Percentiles rank a stretch among this genome's conserved stretches.
These are phyloP conservation scores for Rhopalosiphum padi DNA, from an alignment of 1,140 invertebrate genomes.

Conservation along the genomic window DNA sequence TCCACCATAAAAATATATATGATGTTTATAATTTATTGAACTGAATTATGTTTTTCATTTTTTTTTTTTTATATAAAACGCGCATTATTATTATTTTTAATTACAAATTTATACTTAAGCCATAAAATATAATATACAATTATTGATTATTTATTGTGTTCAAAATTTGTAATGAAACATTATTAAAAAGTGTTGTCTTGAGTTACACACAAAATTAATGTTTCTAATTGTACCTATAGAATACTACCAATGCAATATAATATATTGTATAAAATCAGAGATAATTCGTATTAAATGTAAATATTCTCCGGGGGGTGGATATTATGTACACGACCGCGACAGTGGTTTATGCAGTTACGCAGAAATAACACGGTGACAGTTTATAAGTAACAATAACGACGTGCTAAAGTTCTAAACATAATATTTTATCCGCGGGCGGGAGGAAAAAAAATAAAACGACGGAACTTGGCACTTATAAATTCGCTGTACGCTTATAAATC, in stretches of 20 bases:
- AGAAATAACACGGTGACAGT: neutral
- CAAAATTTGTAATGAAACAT: too few relatives aligned
- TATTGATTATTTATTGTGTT: too few relatives aligned
- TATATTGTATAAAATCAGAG: too few relatives aligned
- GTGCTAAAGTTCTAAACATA: neutral
- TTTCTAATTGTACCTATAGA: too few relatives aligned
- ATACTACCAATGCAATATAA: too few relatives aligned
- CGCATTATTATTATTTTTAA: too few relatives aligned
- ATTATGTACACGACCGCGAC: neutral
- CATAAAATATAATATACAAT: too few relatives aligned
- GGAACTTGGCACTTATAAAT: neutral
- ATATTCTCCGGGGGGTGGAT: neutral
- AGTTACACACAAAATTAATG: too few relatives aligned
- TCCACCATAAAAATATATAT: neutral
- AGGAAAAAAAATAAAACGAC: neutral
- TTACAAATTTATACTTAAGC: too few relatives aligned
- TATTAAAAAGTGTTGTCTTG: too few relatives aligned
- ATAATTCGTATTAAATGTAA: neutral
- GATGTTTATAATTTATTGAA: neutral
- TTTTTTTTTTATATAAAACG: too few relatives aligned
- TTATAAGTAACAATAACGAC: neutral
- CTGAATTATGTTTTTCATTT: neutral
- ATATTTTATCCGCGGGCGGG: neutral
- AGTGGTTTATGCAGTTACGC: neutral
- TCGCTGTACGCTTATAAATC: neutral